These are phyloP conservation scores for Dicyrtomina minuta DNA, from an alignment of 2,888 invertebrate genomes.

Conservation along the genomic window DNA sequence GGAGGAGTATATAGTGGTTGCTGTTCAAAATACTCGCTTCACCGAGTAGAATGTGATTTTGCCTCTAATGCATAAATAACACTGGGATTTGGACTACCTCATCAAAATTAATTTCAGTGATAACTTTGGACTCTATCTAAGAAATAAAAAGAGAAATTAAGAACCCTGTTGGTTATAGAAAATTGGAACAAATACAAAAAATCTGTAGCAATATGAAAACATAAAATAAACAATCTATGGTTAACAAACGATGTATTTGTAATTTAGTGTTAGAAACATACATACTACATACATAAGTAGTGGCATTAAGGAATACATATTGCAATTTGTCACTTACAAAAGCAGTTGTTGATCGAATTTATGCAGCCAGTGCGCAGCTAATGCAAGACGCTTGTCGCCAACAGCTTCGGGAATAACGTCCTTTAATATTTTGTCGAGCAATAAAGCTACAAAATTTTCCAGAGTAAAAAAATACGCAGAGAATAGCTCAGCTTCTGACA, in stretches of 20 bases:
- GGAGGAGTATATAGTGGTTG: constrained; percentile 32
- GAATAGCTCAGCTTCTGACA: constrained; percentile 25
- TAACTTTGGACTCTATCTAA: not conserved
- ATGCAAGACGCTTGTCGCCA: constrained; percentile 6
- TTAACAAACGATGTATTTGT: not conserved
- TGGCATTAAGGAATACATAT: not conserved
- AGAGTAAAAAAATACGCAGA: constrained; percentile 23
- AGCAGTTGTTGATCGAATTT: constrained; percentile 24
- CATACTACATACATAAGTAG: not conserved
- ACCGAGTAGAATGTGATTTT: not conserved
- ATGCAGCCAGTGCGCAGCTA: constrained; percentile 15
- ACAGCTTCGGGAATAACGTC: constrained; percentile 17
- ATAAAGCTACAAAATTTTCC: constrained; percentile 22
- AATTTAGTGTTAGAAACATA: not conserved
- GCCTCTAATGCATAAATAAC: no score
- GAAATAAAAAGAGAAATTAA: not conserved
- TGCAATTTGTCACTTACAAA: constrained; percentile 18
- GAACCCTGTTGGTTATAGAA: no score
- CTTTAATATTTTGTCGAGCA: constrained; percentile 12
- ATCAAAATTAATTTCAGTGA: not conserved
- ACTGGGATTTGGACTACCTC: no score
- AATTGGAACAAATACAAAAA: no score
- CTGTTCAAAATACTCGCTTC: constrained; percentile 25
- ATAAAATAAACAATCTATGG: no score
- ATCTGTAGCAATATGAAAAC: no score